A percentile compares a stretch with the other conserved stretches of the same genome.
These are phyloP conservation scores for Lanistes nyassanus DNA, from an alignment of 1,140 invertebrate genomes.

Conservation along the genomic window DNA sequence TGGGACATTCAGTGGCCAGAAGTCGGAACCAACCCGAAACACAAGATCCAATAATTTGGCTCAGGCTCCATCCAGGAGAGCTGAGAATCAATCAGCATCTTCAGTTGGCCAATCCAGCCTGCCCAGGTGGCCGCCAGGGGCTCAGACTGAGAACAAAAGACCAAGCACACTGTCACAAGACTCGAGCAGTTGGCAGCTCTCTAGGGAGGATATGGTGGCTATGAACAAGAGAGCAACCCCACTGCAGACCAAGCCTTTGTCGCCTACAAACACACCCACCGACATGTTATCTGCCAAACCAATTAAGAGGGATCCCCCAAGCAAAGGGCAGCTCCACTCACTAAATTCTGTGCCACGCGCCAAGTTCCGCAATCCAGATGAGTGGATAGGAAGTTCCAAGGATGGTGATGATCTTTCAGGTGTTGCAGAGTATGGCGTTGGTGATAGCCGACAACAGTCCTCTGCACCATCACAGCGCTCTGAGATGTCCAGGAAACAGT, in stretches of 20 bases:
- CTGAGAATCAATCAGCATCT: background rate
- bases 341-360: conserved; percentile 57
- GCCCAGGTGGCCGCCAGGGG: background rate
- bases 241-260: conserved; percentile 33
- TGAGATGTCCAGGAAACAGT: conserved; percentile 30
- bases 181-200: conserved; percentile 16
- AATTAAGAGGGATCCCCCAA: conserved; percentile 35
- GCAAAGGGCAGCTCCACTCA: conserved; percentile 45
- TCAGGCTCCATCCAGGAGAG: background rate
- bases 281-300: conserved; percentile 15
- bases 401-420: background rate
- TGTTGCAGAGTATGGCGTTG: background rate
- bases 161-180: background rate
- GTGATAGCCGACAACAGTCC: background rate
- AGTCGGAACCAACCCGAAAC: no score
- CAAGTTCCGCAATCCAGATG: conserved; percentile 37
- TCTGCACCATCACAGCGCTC: conserved; percentile 1
- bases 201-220: conserved; percentile 55
- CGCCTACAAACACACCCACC: background rate
- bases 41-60: no score
- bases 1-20: no score
- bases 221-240: conserved; percentile 60
- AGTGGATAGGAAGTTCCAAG: conserved; percentile 37
- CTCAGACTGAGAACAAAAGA: background rate
- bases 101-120: background rate